Base-by-base conservation (phyloP, 2,797 vertebrate genomes). In the Myotis pilosus region DNA sequence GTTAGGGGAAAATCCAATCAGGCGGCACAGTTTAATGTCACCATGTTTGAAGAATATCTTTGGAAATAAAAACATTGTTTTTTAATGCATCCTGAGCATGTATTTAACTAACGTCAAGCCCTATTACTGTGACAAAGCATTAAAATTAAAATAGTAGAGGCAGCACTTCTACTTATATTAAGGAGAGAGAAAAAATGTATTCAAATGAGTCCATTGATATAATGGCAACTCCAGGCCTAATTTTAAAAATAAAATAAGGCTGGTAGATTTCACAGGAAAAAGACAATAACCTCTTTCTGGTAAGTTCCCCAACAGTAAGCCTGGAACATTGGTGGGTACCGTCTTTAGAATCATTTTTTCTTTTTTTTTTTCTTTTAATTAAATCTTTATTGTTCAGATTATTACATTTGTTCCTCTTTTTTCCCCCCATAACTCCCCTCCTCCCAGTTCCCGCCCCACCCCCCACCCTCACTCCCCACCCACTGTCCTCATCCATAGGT, bases 1-100 rank as follows among this genome's bases (percentile, higher is more conserved):
- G 0, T 93, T 83, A 93, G n/a, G 25, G 28, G 30, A n/a, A 95
- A 92, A 94, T 91, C 47, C 64, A 94, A 83, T 75, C 68, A 66
- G 66, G 28, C 15, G 57, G 44, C 25, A 28, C 33, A 68, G 16
- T 92, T 90, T 82, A 41, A 20, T 72, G 79, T 80, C 75, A 91
- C 33, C 3, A 33, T 53, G 3, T 49, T 38, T 92, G 75, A 95
- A 20, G 19, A 49, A 44, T 71, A 64, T 71, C 30, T 88, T 88
- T 49, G 64, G 79, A 85, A 93, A 90, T 55, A 84, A 83, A 91
- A 95, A 87, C 49, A 71, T 15, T 75, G 33, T 53, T 66, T 93
- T 69, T 87, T 71, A 51, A 89, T 19, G 57, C 38, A 41, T n/a
- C 51, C 30, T 57, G 36, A 74, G 44, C 28, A 33, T 28, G 9